Conservation (phyloP, 2,888 invertebrate species). For the Nomada ferruginata region DNA sequence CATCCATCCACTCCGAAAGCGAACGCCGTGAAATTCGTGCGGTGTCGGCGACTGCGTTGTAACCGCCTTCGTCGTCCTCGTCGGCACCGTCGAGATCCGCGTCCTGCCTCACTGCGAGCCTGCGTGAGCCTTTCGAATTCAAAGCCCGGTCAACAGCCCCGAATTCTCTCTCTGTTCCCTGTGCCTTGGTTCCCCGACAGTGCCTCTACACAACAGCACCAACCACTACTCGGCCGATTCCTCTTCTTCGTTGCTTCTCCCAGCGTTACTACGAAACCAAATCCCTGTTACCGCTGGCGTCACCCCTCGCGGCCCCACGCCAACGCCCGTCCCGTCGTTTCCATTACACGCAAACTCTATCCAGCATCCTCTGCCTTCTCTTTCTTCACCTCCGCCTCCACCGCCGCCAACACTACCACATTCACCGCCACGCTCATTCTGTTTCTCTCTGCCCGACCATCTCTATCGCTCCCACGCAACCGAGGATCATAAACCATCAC, state of each 20-base stretch:
- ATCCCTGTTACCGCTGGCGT: conserved; percentile 50
- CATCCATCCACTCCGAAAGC: background rate
- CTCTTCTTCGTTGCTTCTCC: conserved; percentile 2
- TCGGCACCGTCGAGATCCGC: conserved; percentile 66
- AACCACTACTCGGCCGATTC: background rate
- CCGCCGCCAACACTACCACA: background rate
- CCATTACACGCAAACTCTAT: conserved; percentile 27
- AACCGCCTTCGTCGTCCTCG: conserved; percentile 51
- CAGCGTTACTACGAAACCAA: conserved; percentile 45
- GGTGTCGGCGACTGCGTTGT: conserved; percentile 57
- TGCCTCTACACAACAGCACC: background rate
- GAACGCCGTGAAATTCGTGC: conserved; percentile 66
- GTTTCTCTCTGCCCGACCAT: background rate
- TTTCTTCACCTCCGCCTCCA: background rate
- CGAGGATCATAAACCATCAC: conserved; percentile 65
- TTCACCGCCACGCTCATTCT: background rate
- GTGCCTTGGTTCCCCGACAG: background rate
- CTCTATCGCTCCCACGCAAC: conserved; percentile 25
- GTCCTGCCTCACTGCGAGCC: conserved; percentile 82
- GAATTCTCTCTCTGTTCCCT: conserved; percentile 54
- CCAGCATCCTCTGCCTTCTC: conserved; percentile 3
- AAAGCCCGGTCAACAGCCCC: conserved; percentile 79
- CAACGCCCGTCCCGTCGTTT: conserved; percentile 18
- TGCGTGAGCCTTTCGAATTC: conserved; percentile 80
- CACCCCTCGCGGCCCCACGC: background rate